Evolutionary conservation across 2,113 vertebrate species (phyloP).

Genomic region (Centropristis striata): DNA sequence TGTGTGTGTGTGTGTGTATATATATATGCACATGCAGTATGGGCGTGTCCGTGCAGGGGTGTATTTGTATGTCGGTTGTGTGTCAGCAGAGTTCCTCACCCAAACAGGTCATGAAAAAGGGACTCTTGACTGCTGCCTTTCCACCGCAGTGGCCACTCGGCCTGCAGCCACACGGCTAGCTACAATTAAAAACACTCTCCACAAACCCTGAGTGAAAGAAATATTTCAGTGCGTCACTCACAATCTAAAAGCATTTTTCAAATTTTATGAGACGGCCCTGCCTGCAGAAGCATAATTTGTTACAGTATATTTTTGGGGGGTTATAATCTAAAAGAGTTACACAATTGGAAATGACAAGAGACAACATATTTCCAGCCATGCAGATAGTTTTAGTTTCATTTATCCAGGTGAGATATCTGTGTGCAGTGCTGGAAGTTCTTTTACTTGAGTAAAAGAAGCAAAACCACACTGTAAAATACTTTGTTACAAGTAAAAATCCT

Average conservation of each 20-base stretch:
- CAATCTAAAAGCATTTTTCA: slow-evolving; percentile 64
- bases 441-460: background rate
- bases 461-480: background rate
- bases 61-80: slow-evolving; percentile 62
- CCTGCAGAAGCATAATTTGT: slow-evolving; percentile 27
- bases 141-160: slow-evolving; percentile 67
- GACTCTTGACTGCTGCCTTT: slow-evolving; percentile 73
- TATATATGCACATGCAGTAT: slow-evolving; percentile 21
- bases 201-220: slow-evolving; percentile 69
- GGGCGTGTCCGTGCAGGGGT: slow-evolving; percentile 55
- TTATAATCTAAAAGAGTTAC: slow-evolving; percentile 14
- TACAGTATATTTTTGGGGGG: background rate
- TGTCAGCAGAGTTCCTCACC: slow-evolving; percentile 74
- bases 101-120: slow-evolving; percentile 78
- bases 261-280: slow-evolving; percentile 49
- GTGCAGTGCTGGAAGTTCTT: background rate
- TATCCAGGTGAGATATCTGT: background rate
- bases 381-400: background rate
- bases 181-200: slow-evolving; percentile 76
- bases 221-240: slow-evolving; percentile 65
- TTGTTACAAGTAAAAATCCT: background rate
- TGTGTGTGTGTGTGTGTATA: background rate
- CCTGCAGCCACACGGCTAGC: slow-evolving; percentile 67
- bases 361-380: background rate
- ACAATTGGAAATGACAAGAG: background rate